A percentile compares a stretch with the other conserved stretches of the same genome.
phyloP scores from a whole-genome alignment of 2,888 invertebrate genomes.

The Perizoma flavofasciatum region DNA sequence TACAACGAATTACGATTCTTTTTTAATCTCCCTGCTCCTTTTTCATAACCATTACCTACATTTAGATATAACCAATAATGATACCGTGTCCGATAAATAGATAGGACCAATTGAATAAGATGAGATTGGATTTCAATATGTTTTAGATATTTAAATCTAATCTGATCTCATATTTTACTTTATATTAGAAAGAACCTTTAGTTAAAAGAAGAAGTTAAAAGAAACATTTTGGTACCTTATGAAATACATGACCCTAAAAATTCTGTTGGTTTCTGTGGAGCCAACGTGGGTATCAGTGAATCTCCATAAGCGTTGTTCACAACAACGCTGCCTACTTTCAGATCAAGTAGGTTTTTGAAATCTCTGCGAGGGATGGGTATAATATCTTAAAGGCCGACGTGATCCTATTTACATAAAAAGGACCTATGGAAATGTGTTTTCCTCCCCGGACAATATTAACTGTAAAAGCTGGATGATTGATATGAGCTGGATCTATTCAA shows the following conservation, averaged over 20 bases:
- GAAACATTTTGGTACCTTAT: too few relatives aligned
- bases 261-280: too few relatives aligned
- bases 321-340: conserved; percentile 52
- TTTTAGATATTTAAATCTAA: too few relatives aligned
- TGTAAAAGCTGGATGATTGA: conserved; percentile 69
- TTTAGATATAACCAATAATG: conserved; percentile 48
- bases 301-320: conserved; percentile 66
- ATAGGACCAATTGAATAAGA: conserved; percentile 35
- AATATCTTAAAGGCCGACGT: conserved; percentile 67
- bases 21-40: conserved; percentile 4
- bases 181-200: too few relatives aligned
- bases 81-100: conserved; percentile 37
- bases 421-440: conserved; percentile 64
- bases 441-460: conserved; percentile 58
- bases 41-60: conserved; percentile 43
- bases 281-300: conserved; percentile 25
- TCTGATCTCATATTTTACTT: too few relatives aligned
- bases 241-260: too few relatives aligned
- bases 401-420: conserved; percentile 72
- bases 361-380: conserved; percentile 60
- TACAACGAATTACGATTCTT: too few relatives aligned
- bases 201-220: too few relatives aligned
- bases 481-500: conserved; percentile 60
- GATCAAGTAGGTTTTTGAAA: conserved; percentile 60
- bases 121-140: background rate